These are phyloP conservation scores for Dromius quadrimaculatus DNA, from an alignment of 2,888 invertebrate species.

Conservation along the genomic window DNA sequence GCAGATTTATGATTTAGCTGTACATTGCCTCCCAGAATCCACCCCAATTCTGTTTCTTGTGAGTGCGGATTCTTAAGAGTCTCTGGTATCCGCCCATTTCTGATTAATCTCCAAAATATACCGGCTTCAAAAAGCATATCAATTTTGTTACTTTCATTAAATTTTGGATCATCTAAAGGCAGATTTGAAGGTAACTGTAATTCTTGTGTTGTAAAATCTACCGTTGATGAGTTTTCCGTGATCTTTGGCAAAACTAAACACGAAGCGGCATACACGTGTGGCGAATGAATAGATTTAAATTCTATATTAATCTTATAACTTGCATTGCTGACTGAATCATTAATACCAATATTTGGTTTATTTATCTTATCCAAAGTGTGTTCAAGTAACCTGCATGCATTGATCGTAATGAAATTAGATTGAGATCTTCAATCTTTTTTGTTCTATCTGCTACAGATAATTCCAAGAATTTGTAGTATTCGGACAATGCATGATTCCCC, in stretches of 20 bases:
- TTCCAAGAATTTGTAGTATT: constrained; percentile 36
- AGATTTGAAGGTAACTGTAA: neutral
- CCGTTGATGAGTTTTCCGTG: constrained; percentile 1
- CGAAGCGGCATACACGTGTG: neutral
- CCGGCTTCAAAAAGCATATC: constrained; percentile 11
- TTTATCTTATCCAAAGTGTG: constrained; percentile 14
- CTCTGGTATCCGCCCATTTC: neutral
- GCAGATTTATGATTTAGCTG: neutral
- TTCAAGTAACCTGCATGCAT: neutral
- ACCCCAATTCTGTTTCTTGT: constrained; percentile 3
- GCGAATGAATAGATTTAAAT: neutral
- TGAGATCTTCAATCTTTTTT: constrained; percentile 22
- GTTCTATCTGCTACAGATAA: constrained; percentile 17
- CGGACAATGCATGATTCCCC: constrained; percentile 29
- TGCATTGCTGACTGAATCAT: neutral
- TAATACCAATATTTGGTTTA: neutral
- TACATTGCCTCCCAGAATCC: constrained; percentile 21
- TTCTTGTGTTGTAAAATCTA: neutral
- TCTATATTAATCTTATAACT: constrained; percentile 5
- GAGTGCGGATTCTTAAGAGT: neutral
- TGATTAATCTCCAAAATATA: constrained; percentile 17
- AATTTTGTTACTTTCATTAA: constrained; percentile 4
- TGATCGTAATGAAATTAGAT: constrained; percentile 27
- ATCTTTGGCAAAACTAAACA: constrained; percentile 26
- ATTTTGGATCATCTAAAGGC: constrained; percentile 12